A percentile compares a stretch with the other conserved stretches of the same genome.
phyloP scores from a whole-genome alignment of 1,140 invertebrate species.

The Platyura marginata region DNA sequence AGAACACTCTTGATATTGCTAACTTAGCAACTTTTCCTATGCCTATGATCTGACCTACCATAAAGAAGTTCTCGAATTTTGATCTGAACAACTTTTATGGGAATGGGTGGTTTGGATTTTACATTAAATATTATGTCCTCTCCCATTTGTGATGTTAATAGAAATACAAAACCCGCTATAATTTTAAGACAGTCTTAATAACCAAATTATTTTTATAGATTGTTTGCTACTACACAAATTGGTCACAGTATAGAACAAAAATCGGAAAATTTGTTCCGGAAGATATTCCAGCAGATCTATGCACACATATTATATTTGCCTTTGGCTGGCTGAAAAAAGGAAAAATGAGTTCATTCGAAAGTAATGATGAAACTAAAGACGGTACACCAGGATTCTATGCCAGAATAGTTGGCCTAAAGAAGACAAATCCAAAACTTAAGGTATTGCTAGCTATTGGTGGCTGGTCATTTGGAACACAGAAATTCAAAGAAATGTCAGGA shows the following conservation, averaged over 20 bases:
- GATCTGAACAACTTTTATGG: too few relatives aligned
- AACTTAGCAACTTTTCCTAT: too few relatives aligned
- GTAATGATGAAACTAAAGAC: constrained; percentile 83
- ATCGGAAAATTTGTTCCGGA: constrained; percentile 86
- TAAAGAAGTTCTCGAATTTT: too few relatives aligned
- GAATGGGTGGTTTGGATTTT: too few relatives aligned
- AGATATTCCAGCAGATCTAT: constrained; percentile 86
- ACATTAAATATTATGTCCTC: too few relatives aligned
- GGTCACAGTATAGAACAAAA: constrained; percentile 90
- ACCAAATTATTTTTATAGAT: too few relatives aligned
- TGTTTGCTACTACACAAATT: constrained; percentile 94
- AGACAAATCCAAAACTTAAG: constrained; percentile 77
- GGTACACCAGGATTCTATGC: constrained; percentile 81
- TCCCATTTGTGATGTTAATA: too few relatives aligned
- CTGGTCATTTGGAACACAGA: constrained; percentile 90
- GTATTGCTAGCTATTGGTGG: constrained; percentile 74
- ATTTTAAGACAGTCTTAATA: not conserved
- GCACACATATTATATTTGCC: constrained; percentile 90
- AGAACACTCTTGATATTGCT: too few relatives aligned
- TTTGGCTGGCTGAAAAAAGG: constrained; percentile 96
- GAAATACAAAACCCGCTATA: too few relatives aligned
- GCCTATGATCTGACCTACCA: too few relatives aligned
- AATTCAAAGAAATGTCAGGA: constrained; percentile 83
- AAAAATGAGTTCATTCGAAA: constrained; percentile 76
- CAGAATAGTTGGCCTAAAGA: constrained; percentile 62